Base-by-base conservation (phyloP, 2,113 vertebrate genomes). In the Panthera tigris region DNA sequence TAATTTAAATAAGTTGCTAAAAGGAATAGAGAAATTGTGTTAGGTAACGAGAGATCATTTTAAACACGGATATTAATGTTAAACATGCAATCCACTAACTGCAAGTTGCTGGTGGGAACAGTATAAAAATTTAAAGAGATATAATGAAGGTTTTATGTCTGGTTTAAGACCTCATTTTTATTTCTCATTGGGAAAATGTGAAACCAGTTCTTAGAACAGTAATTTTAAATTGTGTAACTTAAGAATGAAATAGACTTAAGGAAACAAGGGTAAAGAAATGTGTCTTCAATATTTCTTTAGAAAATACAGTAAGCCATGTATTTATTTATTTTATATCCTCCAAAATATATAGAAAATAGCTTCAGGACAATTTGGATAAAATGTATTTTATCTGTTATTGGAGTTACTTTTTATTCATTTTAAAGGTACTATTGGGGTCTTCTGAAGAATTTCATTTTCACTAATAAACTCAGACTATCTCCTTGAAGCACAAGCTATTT, bases 111-210 rank as follows among this genome's bases (percentile, higher is more conserved):
- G 61, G 63, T 0, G 0, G 41, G 93, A 74, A 96, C 83, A 90
- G 57, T 92, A 85, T 89, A 96, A 97, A 97, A 96, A 88, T 96
- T 97, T 1, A 0, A 94, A 98, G 97, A 97, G 97, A 92, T 33
- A 61, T 66, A 89, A 66, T 63, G 57, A 94, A 97, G 87, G n/a
- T 63, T 74, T 93, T 97, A 95, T n/a, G 85, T 76, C 18, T 65
- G 6, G 68, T 97, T 98, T 98, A 97, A 91, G 83, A 86, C 55
- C 89, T 80, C 68, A 84, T 88, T 96, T 95, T 97, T 97, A 36
- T 55, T 98, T 45, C 39, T 97, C 21, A 63, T 27, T 93, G 78
- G 80, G 39, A 98, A 90, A 85, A 96, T 97, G 48, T 97, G 90
- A 95, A 94, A 65, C 78, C 36, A 71, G 74, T 98, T 92, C 81